Percentiles rank a stretch among this genome's conserved stretches.
These are phyloP conservation scores for Tragulus kanchil DNA, from an alignment of 2,113 vertebrate species.

Conservation along the genomic window DNA sequence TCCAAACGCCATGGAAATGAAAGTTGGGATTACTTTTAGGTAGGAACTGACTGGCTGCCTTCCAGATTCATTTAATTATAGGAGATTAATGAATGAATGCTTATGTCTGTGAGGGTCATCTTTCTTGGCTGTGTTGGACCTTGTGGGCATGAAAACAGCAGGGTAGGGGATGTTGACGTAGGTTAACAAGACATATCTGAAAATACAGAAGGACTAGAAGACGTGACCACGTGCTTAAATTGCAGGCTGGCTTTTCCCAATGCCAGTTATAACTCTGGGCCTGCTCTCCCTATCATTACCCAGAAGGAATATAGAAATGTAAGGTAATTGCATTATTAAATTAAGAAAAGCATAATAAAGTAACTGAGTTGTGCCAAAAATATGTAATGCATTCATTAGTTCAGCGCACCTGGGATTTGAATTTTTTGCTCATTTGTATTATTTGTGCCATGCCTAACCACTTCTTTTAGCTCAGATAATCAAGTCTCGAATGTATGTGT, in stretches of 20 bases:
- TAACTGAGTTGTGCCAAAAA: slow-evolving; percentile 64
- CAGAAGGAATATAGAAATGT: slow-evolving; percentile 37
- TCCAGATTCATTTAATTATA: not conserved
- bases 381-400: slow-evolving; percentile 62
- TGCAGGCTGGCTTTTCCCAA: not conserved
- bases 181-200: not conserved
- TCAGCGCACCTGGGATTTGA: slow-evolving; percentile 62
- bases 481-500: slow-evolving; percentile 50
- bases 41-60: not conserved
- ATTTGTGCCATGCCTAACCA: slow-evolving; percentile 40
- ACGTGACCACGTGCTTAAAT: not conserved
- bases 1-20: not conserved
- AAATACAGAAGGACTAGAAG: slow-evolving; percentile 7
- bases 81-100: not conserved
- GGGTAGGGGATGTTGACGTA: not conserved
- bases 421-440: slow-evolving; percentile 71
- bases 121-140: not conserved
- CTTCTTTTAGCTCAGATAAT: slow-evolving; percentile 68
- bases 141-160: not conserved
- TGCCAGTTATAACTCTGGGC: not conserved
- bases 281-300: not conserved
- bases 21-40: not conserved
- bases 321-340: slow-evolving; percentile 66
- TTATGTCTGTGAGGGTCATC: not conserved
- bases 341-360: slow-evolving; percentile 69